Evolutionary conservation across 1,140 invertebrate genomes (phyloP).

Genomic region (Babylonia areolata): DNA sequence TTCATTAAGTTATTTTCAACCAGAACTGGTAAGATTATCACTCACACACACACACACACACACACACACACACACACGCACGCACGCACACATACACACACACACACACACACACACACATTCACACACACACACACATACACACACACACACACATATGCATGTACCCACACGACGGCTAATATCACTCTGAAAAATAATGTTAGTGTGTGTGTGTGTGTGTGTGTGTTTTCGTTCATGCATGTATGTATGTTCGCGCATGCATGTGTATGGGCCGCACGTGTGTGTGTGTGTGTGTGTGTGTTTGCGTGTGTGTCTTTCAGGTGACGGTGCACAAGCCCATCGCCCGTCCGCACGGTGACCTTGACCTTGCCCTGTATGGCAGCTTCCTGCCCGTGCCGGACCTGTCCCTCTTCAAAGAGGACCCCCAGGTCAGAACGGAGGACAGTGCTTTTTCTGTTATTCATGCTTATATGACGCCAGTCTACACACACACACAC

Average conservation of each 20-base stretch:
- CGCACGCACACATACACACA: no score
- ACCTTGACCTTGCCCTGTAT: slow-evolving; percentile 71
- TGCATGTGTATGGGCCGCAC: background rate
- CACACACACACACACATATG: background rate
- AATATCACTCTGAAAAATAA: no score
- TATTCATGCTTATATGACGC: no score
- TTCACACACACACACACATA: background rate
- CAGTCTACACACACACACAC: no score
- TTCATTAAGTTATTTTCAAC: no score
- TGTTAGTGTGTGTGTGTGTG: slow-evolving; percentile 1
- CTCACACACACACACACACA: no score
- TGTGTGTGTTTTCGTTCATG: background rate
- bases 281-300: background rate
- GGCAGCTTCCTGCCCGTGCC: slow-evolving; percentile 75
- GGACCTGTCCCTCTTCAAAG: slow-evolving; percentile 51
- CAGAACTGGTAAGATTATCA: no score
- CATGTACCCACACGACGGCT: no score
- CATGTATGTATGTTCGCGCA: background rate
- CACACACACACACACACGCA: no score
- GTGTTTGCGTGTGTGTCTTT: background rate
- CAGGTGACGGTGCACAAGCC: slow-evolving; percentile 73
- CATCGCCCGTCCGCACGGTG: slow-evolving; percentile 67
- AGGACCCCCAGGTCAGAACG: background rate
- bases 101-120: no score
- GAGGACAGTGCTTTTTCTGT: no score